A percentile compares a stretch with the other conserved stretches of the same genome.
Evolutionary conservation across 2,888 invertebrate species (phyloP).

Genomic region (Mechanitis mazaeus): DNA sequence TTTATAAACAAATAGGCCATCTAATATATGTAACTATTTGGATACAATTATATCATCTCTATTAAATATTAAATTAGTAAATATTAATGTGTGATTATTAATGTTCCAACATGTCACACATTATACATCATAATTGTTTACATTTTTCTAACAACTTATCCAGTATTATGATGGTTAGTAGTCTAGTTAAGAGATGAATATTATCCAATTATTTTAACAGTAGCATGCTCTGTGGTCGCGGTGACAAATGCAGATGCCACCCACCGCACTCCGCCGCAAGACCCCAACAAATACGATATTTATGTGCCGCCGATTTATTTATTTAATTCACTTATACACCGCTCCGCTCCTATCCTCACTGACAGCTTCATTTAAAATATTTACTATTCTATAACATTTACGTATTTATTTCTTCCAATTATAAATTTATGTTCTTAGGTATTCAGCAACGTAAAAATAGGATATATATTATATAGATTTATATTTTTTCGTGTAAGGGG

Average conservation of each 20-base stretch:
- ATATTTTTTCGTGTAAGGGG: too few relatives aligned
- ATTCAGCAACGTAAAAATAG: too few relatives aligned
- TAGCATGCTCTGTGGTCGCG: constrained; percentile 35
- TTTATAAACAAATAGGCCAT: too few relatives aligned
- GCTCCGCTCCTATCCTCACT: constrained; percentile 1
- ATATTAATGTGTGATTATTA: too few relatives aligned
- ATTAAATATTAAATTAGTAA: too few relatives aligned
- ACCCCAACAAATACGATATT: constrained; percentile 58
- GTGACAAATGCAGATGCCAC: constrained; percentile 72
- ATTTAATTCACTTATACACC: constrained; percentile 43
- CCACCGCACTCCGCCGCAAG: constrained; percentile 54
- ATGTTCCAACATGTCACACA: too few relatives aligned
- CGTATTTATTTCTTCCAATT: not conserved
- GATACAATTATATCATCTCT: too few relatives aligned
- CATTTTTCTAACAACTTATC: too few relatives aligned
- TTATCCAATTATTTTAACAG: not conserved
- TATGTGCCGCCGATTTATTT: constrained; percentile 51
- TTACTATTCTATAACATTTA: not conserved
- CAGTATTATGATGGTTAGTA: not conserved
- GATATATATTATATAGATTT: too few relatives aligned
- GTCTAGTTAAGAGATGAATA: not conserved
- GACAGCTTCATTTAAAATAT: constrained; percentile 5
- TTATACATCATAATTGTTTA: too few relatives aligned
- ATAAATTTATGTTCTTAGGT: not conserved
- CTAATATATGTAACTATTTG: too few relatives aligned